Evolutionary conservation across 2,888 invertebrate species (phyloP).

Genomic region (Drosophila cognata): DNA sequence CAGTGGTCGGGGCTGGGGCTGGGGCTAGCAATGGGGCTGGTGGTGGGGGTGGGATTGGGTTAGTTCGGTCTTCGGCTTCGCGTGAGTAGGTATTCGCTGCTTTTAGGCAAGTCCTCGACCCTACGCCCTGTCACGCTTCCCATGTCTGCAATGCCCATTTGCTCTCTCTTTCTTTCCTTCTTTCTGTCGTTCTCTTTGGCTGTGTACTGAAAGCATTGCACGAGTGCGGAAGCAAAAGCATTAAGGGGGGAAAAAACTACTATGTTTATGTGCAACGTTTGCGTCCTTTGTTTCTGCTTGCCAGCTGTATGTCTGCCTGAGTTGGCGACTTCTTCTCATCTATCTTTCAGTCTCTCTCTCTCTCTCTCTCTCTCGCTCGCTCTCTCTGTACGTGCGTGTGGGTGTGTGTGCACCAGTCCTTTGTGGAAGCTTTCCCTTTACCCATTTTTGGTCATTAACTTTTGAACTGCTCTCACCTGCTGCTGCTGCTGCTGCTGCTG

Average conservation of each 20-base stretch:
- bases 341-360: constrained; percentile 10
- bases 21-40: neutral
- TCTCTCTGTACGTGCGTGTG: constrained; percentile 13
- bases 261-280: constrained; percentile 64
- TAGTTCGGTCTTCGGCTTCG: constrained; percentile 10
- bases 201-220: constrained; percentile 40
- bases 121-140: constrained; percentile 36
- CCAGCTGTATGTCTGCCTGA: constrained; percentile 41
- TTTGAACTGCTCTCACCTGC: constrained; percentile 71
- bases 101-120: constrained; percentile 55
- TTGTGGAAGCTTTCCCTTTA: constrained; percentile 44
- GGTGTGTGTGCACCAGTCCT: constrained; percentile 18
- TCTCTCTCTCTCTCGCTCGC: neutral
- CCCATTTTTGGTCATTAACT: constrained; percentile 76
- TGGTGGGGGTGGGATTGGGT: neutral
- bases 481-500: constrained; percentile 18
- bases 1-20: constrained; percentile 2
- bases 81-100: constrained; percentile 30
- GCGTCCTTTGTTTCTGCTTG: constrained; percentile 56
- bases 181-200: constrained; percentile 15
- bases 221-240: constrained; percentile 72
- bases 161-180: neutral
- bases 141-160: constrained; percentile 14
- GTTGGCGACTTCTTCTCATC: constrained; percentile 19
- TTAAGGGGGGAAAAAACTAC: constrained; percentile 55